These are phyloP conservation scores for Catamblyrhynchus diadema DNA, from an alignment of 2,797 vertebrate species.

Conservation along the genomic window DNA sequence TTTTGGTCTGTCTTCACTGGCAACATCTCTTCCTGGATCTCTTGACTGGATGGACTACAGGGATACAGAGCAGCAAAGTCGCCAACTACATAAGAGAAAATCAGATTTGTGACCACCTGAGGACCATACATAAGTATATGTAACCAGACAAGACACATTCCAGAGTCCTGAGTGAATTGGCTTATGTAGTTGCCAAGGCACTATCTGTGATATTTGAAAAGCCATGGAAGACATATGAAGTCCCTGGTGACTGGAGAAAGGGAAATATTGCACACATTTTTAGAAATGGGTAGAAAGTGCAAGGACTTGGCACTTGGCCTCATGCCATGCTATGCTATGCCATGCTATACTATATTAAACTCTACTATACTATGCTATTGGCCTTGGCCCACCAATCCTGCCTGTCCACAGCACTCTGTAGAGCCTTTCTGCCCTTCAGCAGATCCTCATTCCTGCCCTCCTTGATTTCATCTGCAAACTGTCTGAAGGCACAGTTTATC, in stretches of 20 bases:
- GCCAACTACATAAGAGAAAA: background rate
- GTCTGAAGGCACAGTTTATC: fast-evolving
- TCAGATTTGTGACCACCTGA: background rate
- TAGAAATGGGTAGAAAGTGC: background rate
- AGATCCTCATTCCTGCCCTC: background rate
- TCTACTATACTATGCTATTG: background rate
- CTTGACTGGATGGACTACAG: background rate
- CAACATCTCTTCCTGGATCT: background rate
- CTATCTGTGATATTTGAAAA: background rate
- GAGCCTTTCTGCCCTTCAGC: background rate
- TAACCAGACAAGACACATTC: background rate
- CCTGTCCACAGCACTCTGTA: background rate
- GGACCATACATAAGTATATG: background rate
- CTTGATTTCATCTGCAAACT: background rate
- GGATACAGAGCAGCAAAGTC: background rate
- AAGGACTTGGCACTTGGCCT: background rate
- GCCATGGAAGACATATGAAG: background rate
- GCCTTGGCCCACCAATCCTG: fast-evolving
- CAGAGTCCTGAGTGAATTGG: background rate
- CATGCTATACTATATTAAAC: too few species aligned
- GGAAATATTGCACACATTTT: background rate
- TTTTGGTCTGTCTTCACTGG: background rate
- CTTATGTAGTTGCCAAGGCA: background rate
- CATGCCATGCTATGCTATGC: too few species aligned
- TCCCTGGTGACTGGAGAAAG: background rate